Base-by-base conservation (phyloP, 2,888 invertebrate species). In the Acronicta leporina region DNA sequence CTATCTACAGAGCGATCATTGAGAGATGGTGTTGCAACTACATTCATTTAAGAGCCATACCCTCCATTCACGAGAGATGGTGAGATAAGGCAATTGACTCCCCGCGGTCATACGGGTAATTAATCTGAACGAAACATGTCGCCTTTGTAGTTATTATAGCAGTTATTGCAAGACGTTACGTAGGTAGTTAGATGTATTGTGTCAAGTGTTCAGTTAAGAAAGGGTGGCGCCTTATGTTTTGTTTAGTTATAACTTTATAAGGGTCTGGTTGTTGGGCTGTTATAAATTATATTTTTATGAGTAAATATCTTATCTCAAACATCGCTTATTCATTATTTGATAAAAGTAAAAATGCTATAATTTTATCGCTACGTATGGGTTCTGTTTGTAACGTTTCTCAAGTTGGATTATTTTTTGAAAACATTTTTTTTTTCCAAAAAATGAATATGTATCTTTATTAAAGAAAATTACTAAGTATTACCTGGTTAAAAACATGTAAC, bases 41-140 rank as follows among this genome's bases (percentile, higher is more conserved):
- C 75, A 77, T 76, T 77, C 77, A 79, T 72, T n/a, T 75, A 74
- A 65, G 46, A 43, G 60, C 72, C 63, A 75, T 72, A 75, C 77
- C 69, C 77, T 76, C 68, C 70, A 71, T 71, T 74, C 77, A 77
- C 58, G 63, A 38, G 80, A 88, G 90, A 90, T 89, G 83, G 70
- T 75, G 72, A 83, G 92, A 94, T 93, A 92, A 90, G 81, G 82
- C 89, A 91, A 92, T 91, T 90, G 92, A 85, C 89, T 83, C 86
- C 92, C 92, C 80, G 89, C 83, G 73, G 89, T 63, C 87, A 94
- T 94, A 91, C 91, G 94, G 94, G 94, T 93, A 93, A 94, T 94
- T 94, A 92, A 87, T 84, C 85, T 80, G 70, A 79, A 77, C 63
- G 62, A 57, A 53, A 58, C 68, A 67, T 63, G 75, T 72, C 63